phyloP scores from a whole-genome alignment of 2,113 vertebrate species.

The Protomyctophum bolini region DNA sequence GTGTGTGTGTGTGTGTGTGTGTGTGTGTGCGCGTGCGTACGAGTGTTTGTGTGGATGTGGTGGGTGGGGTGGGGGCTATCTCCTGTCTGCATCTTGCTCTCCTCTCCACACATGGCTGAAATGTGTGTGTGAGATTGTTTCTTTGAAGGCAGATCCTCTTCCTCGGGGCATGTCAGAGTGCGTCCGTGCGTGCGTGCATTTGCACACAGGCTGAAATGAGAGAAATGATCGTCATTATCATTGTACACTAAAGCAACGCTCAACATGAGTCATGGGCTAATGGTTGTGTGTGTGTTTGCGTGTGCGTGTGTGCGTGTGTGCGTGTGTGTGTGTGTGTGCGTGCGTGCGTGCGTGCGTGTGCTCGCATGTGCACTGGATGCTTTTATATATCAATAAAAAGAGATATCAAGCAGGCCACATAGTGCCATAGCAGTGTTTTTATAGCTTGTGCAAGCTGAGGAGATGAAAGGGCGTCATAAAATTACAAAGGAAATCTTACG shows the following conservation, averaged over 20 bases:
- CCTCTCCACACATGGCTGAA: conserved; percentile 49
- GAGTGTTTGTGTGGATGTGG: neutral
- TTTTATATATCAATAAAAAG: conserved; percentile 42
- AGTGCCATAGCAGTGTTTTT: conserved; percentile 45
- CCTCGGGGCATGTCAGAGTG: conserved; percentile 25
- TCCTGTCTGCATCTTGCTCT: conserved; percentile 17
- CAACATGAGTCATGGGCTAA: conserved; percentile 34
- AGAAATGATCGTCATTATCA: neutral
- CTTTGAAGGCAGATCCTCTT: conserved; percentile 43
- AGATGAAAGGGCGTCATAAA: conserved; percentile 71
- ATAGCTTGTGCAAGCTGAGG: conserved; percentile 44
- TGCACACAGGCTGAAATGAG: neutral
- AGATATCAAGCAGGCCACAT: conserved; percentile 56
- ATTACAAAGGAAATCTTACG: conserved; percentile 65
- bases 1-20: neutral
- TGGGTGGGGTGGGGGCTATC: conserved; percentile 1
- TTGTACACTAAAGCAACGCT: conserved; percentile 22
- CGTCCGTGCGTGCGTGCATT: neutral
- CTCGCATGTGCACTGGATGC: neutral
- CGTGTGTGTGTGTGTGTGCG: neutral
- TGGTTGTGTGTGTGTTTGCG: conserved; percentile 25
- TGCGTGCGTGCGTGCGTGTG: neutral
- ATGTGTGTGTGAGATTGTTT: conserved; percentile 41
- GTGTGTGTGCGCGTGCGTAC: neutral
- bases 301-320: conserved; percentile 3